Evolutionary conservation across 2,888 invertebrate species (phyloP).

Genomic region (Idaea aversata): DNA sequence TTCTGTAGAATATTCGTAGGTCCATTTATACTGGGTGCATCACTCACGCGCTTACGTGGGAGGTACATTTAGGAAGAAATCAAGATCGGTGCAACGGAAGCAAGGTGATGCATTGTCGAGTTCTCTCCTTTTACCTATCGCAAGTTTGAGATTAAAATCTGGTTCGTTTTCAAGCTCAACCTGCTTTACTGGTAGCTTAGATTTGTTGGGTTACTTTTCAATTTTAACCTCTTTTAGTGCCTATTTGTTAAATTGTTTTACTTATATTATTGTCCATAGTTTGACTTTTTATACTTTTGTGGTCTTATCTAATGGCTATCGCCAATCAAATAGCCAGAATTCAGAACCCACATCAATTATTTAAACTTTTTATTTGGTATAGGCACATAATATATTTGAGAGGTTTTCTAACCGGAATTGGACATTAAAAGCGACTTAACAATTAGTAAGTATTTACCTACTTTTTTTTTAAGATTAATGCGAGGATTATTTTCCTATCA

Average conservation of each 20-base stretch:
- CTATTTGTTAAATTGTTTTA: background rate
- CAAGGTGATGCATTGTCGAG: constrained; percentile 74
- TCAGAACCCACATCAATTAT: too few relatives aligned
- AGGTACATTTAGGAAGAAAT: constrained; percentile 71
- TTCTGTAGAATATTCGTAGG: background rate
- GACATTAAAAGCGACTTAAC: background rate
- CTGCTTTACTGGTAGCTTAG: constrained; percentile 50
- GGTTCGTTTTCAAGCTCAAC: constrained; percentile 62
- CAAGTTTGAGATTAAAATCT: constrained; percentile 67
- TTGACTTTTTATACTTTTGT: background rate
- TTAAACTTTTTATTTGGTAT: too few relatives aligned
- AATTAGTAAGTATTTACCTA: background rate
- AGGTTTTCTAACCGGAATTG: background rate
- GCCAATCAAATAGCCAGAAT: too few relatives aligned
- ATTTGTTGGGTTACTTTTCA: constrained; percentile 47
- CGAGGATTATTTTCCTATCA: background rate
- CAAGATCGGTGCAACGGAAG: constrained; percentile 77
- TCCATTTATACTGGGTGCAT: background rate
- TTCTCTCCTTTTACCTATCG: constrained; percentile 59
- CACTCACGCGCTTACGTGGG: constrained; percentile 54
- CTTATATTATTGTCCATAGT: background rate
- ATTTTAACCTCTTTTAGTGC: background rate
- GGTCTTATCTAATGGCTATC: too few relatives aligned
- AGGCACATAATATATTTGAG: too few relatives aligned
- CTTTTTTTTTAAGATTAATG: background rate